Percentiles rank a stretch among this genome's conserved stretches.
Conservation (phyloP, 2,888 invertebrate genomes). For the Nycteola revayana region DNA sequence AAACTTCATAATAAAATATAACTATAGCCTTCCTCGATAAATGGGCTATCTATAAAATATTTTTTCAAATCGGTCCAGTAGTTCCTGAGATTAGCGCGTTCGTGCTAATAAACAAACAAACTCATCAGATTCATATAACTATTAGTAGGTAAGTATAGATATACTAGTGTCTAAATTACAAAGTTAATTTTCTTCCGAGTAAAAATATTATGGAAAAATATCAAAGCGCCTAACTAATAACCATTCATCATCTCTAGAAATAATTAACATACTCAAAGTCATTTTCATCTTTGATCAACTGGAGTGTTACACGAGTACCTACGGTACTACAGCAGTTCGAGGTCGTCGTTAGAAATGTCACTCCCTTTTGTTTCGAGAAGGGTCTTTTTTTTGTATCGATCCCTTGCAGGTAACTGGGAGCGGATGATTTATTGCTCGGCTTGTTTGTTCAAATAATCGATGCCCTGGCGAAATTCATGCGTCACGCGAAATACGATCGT, state of each 20-base stretch:
- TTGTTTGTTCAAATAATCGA: conserved; percentile 81
- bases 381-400: conserved; percentile 71
- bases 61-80: no score
- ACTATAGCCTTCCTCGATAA: no score
- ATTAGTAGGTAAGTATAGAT: no score
- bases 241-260: conserved; percentile 8
- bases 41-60: no score
- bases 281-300: conserved; percentile 34
- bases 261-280: conserved; percentile 13
- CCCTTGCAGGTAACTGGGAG: conserved; percentile 74
- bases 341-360: conserved; percentile 64
- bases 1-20: no score
- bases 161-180: no score
- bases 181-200: no score
- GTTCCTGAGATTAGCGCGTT: no score
- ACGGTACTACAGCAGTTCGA: conserved; percentile 27
- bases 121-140: no score
- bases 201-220: not conserved
- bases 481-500: conserved; percentile 40
- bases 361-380: conserved; percentile 66
- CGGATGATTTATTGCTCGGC: conserved; percentile 76
- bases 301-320: conserved; percentile 32
- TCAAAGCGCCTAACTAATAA: not conserved
- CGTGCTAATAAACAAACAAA: no score
- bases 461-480: conserved; percentile 47